phyloP scores from a whole-genome alignment of 2,113 vertebrate species.

The Abramis brama region DNA sequence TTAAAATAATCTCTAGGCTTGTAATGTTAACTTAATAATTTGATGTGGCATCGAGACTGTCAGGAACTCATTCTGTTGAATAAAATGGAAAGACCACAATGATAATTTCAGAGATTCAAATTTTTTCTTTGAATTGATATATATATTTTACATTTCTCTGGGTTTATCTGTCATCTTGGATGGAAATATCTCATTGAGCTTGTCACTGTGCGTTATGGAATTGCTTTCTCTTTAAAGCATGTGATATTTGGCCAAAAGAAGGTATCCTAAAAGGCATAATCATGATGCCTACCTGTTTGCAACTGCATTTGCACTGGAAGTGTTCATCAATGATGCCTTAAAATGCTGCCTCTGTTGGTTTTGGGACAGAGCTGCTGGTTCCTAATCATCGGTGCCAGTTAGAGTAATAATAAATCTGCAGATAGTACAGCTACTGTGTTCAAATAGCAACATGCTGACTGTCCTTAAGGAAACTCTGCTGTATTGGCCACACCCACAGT shows the following conservation, averaged over 20 bases:
- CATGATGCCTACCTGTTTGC: neutral
- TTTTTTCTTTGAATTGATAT: neutral
- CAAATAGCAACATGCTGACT: neutral
- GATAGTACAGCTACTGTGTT: conserved; percentile 3
- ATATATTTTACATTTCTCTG: neutral
- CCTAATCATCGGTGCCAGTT: neutral
- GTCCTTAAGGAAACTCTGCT: neutral
- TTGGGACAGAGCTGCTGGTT: neutral
- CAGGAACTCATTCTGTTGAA: neutral
- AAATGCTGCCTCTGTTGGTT: neutral
- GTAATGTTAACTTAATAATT: neutral
- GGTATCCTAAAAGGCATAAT: neutral
- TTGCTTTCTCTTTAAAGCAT: neutral
- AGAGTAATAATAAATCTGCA: conserved; percentile 3
- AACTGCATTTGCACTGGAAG: neutral
- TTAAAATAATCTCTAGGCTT: conserved; percentile 21
- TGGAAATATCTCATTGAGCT: neutral
- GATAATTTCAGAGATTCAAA: too few species aligned
- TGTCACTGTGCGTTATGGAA: neutral
- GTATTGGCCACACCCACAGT: conserved; percentile 1
- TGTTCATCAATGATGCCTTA: neutral
- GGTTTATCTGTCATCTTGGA: neutral
- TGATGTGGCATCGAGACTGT: neutral
- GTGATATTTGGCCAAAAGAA: neutral
- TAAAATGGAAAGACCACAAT: neutral